phyloP scores from a whole-genome alignment of 2,113 vertebrate genomes.

The Myotis yumanensis region DNA sequence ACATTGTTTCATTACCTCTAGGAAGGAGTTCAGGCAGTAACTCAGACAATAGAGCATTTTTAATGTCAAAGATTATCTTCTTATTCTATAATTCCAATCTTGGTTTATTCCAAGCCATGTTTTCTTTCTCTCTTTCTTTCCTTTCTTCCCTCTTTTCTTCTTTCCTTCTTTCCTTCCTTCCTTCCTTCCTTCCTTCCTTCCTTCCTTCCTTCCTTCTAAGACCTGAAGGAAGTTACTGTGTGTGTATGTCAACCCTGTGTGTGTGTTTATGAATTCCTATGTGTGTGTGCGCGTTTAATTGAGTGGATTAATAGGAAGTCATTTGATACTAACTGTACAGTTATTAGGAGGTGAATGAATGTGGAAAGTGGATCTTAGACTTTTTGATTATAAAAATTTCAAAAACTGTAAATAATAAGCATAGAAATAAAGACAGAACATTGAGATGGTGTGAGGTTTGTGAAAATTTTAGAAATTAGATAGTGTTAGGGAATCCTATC shows the following conservation, averaged over 20 bases:
- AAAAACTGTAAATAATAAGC: not conserved
- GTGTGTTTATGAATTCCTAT: not conserved
- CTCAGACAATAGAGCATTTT: not conserved
- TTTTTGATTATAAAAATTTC: not conserved
- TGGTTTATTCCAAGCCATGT: not conserved
- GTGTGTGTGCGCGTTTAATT: not conserved
- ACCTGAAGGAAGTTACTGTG: not conserved
- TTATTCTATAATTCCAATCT: not conserved
- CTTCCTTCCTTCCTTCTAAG: not conserved
- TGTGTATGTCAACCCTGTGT: not conserved
- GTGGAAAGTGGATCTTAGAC: not conserved
- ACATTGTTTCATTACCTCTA: not conserved
- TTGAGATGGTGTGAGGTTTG: not conserved
- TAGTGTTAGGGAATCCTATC: not conserved
- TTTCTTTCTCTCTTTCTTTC: not conserved
- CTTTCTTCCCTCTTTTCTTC: not conserved
- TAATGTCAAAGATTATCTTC: not conserved
- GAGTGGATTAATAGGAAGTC: not conserved
- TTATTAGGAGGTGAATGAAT: not conserved
- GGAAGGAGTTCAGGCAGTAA: not conserved
- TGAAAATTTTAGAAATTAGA: constrained; percentile 42
- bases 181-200: not conserved
- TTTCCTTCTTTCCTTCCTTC: not conserved
- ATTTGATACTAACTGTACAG: not conserved
- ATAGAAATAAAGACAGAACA: not conserved